Percentiles rank a stretch among this genome's conserved stretches.
Conservation (phyloP, 2,113 vertebrate genomes). For the Cyprinodon variegatus region DNA sequence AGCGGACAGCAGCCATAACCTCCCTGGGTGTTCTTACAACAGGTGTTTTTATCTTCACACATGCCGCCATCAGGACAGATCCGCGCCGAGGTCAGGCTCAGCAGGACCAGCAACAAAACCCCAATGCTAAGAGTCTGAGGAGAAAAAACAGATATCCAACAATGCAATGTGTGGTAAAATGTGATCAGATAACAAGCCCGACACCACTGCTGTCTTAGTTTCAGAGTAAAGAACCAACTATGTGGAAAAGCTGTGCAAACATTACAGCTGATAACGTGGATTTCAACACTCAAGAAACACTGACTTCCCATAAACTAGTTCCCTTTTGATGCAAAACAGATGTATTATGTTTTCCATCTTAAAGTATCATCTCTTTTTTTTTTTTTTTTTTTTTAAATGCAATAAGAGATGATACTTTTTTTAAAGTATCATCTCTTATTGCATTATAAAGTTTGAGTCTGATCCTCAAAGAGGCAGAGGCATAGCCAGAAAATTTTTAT, state of each 20-base stretch:
- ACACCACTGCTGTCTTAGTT: neutral
- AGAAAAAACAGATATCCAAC: neutral
- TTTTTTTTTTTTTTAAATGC: no score
- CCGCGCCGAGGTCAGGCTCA: conserved; percentile 66
- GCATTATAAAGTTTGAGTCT: no score
- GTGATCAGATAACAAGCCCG: accelerated
- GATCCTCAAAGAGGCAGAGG: no score
- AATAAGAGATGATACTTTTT: no score
- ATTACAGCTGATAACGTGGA: conserved; percentile 26
- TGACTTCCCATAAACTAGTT: neutral
- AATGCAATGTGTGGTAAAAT: no score
- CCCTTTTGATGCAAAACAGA: neutral
- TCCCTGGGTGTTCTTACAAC: conserved; percentile 75
- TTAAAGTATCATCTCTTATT: no score
- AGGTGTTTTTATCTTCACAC: conserved; percentile 81
- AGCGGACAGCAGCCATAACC: conserved; percentile 85
- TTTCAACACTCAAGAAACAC: conserved; percentile 31
- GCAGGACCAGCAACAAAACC: conserved; percentile 45
- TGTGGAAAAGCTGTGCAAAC: neutral
- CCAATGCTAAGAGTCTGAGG: conserved; percentile 46
- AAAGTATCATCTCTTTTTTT: no score
- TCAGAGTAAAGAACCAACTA: conserved; percentile 1
- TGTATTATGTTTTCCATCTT: neutral
- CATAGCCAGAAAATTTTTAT: no score
- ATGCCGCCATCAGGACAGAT: conserved; percentile 79